Evolutionary conservation across 2,797 vertebrate genomes (phyloP).

Genomic region (Sparus aurata): DNA sequence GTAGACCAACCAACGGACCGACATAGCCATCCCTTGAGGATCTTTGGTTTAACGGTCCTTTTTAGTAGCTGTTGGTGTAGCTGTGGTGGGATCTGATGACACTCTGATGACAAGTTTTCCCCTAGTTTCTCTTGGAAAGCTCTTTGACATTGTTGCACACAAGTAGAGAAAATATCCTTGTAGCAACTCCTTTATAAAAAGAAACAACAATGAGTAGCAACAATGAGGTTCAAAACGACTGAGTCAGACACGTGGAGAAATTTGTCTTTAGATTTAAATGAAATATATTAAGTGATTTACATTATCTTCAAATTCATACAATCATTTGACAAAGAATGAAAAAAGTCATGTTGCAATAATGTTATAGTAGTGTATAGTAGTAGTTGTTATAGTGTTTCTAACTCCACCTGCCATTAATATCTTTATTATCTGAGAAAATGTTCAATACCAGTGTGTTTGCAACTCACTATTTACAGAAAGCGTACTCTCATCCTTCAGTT

Average conservation of each 20-base stretch:
- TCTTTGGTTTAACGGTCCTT: not conserved
- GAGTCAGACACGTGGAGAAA: not conserved
- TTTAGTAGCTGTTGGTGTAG: not conserved
- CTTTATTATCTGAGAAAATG: not conserved
- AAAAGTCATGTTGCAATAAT: not conserved
- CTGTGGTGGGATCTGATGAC: not conserved
- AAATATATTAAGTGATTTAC: not conserved
- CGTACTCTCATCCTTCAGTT: not conserved
- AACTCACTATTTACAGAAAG: not conserved
- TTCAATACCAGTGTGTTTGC: not conserved
- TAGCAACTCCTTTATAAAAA: not conserved
- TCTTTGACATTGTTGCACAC: not conserved
- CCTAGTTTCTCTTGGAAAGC: not conserved
- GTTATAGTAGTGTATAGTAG: no score
- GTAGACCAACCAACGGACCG: not conserved
- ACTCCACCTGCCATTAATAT: not conserved
- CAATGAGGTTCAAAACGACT: not conserved
- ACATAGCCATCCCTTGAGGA: not conserved
- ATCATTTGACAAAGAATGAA: not conserved
- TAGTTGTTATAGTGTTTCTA: no score
- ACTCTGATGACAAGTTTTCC: not conserved
- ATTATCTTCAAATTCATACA: constrained; percentile 4
- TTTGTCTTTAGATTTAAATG: constrained; percentile 1
- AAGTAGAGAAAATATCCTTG: not conserved
- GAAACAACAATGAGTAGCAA: not conserved